Conservation (phyloP, 2,113 vertebrate genomes). For the Coturnix japonica region DNA sequence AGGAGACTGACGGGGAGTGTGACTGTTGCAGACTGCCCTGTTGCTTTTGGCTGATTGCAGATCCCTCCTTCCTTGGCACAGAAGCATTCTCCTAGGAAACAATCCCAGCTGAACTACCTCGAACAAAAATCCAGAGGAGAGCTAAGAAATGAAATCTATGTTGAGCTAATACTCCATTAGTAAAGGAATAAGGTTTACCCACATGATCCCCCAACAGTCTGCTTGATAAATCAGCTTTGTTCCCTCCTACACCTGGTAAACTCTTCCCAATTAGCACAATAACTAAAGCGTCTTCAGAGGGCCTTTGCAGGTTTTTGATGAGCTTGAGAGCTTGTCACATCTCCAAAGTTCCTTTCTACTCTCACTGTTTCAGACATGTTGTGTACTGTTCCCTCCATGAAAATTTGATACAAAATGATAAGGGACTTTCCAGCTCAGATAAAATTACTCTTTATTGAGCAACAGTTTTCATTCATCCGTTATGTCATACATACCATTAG, state of each 20-base stretch:
- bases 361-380: background rate
- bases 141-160: background rate
- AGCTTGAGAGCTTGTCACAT: background rate
- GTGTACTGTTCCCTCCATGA: background rate
- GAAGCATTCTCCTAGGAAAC: background rate
- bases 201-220: background rate
- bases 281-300: background rate
- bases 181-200: background rate
- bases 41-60: background rate
- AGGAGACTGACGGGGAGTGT: rapidly evolving
- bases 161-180: background rate
- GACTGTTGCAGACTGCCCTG: background rate
- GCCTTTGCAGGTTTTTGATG: background rate
- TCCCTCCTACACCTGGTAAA: background rate
- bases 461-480: background rate
- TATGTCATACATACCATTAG: background rate
- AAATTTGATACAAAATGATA: background rate
- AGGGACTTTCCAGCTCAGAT: background rate
- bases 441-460: conserved; percentile 6
- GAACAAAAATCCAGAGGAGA: background rate
- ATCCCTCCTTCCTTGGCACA: background rate
- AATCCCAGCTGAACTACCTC: background rate
- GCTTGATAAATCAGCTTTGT: background rate
- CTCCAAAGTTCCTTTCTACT: background rate
- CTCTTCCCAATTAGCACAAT: background rate